phyloP scores from a whole-genome alignment of 2,113 vertebrate species.

The Eonycteris spelaea region DNA sequence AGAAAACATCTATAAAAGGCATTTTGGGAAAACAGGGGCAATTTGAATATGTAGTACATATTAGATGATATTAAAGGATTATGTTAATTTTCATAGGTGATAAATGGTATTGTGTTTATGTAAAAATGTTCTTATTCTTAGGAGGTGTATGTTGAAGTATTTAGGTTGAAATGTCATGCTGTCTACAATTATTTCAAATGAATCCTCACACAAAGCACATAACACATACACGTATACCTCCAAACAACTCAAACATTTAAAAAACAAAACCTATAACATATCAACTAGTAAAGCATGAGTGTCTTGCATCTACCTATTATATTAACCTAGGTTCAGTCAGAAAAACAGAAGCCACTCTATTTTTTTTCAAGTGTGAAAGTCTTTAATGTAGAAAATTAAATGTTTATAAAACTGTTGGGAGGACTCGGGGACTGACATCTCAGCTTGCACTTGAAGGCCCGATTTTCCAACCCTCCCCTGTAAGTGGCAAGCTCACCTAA shows the following conservation, averaged over 20 bases:
- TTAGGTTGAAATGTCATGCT: not conserved
- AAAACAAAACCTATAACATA: not conserved
- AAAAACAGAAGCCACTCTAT: not conserved
- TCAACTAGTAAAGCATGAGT: not conserved
- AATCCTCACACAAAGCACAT: not conserved
- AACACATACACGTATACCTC: not conserved
- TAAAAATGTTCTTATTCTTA: not conserved
- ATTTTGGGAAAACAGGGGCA: not conserved
- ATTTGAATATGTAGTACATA: not conserved
- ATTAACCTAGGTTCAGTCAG: not conserved
- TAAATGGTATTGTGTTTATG: not conserved
- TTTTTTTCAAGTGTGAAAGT: not conserved
- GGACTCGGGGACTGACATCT: not conserved
- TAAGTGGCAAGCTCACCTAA: not conserved
- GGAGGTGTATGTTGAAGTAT: not conserved
- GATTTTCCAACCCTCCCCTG: not conserved
- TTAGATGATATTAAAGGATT: not conserved
- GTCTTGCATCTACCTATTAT: not conserved
- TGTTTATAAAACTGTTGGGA: not conserved
- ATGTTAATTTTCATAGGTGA: not conserved
- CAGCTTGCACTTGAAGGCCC: not conserved
- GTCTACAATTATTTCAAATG: not conserved
- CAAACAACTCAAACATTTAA: not conserved
- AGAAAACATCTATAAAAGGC: not conserved
- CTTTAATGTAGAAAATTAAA: not conserved